phyloP scores from a whole-genome alignment of 2,113 vertebrate genomes.

The Paramisgurnus dabryanus region DNA sequence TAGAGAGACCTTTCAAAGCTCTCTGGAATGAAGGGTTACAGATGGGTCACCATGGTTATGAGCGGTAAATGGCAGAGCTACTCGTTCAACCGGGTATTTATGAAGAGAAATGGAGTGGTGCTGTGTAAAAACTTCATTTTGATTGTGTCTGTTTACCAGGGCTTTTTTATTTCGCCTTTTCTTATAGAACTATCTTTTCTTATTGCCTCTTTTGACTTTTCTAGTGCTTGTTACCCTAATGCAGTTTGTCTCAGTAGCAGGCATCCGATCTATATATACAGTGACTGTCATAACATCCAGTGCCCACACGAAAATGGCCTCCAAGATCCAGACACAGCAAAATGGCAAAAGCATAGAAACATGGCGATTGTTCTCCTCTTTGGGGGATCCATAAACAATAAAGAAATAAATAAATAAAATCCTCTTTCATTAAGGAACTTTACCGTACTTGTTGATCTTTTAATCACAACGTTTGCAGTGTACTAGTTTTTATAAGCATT shows the following conservation, averaged over 20 bases:
- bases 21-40: neutral
- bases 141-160: neutral
- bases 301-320: constrained; percentile 50
- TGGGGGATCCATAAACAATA: constrained; percentile 27
- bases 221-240: neutral
- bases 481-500: neutral
- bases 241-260: constrained; percentile 24
- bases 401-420: constrained; percentile 7
- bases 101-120: constrained; percentile 7
- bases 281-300: neutral
- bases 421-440: neutral
- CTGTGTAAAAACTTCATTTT: neutral
- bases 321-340: constrained; percentile 8
- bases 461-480: neutral
- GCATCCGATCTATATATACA: constrained; percentile 7
- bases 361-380: constrained; percentile 25
- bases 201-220: neutral
- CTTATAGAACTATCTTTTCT: neutral
- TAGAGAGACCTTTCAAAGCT: neutral
- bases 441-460: neutral
- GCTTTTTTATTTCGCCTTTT: neutral
- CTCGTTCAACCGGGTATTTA: neutral
- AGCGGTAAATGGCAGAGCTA: constrained; percentile 31
- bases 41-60: constrained; percentile 24
- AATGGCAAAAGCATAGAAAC: constrained; percentile 30